A percentile compares a stretch with the other conserved stretches of the same genome.
Conservation (phyloP, 1,140 invertebrate species). For the Psix sp. region DNA sequence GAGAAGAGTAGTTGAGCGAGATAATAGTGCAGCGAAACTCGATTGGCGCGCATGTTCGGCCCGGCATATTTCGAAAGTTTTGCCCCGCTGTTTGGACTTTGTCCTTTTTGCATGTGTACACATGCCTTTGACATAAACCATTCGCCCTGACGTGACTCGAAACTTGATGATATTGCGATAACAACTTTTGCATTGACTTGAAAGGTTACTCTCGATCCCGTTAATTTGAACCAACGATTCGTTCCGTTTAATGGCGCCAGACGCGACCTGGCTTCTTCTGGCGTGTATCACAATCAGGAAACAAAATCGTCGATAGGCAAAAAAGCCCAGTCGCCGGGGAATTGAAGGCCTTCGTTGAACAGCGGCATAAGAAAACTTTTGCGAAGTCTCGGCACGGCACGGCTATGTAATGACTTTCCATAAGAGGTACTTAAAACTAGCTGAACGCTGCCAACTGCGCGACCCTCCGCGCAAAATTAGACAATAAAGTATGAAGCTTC, state of each 20-base stretch:
- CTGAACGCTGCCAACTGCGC: constrained; percentile 48
- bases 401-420: constrained; percentile 54
- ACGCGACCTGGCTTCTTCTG: too few relatives aligned
- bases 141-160: constrained; percentile 2
- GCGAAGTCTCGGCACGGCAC: constrained; percentile 35
- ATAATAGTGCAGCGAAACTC: constrained; percentile 21
- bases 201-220: too few relatives aligned
- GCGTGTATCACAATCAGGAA: too few relatives aligned
- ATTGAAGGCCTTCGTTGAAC: too few relatives aligned
- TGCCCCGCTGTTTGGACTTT: constrained; percentile 1
- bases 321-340: too few relatives aligned
- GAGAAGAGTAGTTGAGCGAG: constrained; percentile 14
- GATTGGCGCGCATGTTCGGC: constrained; percentile 10
- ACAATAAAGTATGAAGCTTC: constrained; percentile 45
- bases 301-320: too few relatives aligned
- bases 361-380: too few relatives aligned
- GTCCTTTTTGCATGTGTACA: constrained; percentile 1
- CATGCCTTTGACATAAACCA: constrained; percentile 3
- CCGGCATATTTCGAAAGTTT: constrained; percentile 34
- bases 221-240: too few relatives aligned
- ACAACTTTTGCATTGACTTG: too few relatives aligned
- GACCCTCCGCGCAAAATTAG: constrained; percentile 45
- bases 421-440: constrained; percentile 55
- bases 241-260: too few relatives aligned
- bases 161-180: constrained; percentile 18